Evolutionary conservation across 2,797 vertebrate genomes (phyloP), one percentile per base, ranked within the genome.

Genomic region (Dicrostonyx torquatus): DNA sequence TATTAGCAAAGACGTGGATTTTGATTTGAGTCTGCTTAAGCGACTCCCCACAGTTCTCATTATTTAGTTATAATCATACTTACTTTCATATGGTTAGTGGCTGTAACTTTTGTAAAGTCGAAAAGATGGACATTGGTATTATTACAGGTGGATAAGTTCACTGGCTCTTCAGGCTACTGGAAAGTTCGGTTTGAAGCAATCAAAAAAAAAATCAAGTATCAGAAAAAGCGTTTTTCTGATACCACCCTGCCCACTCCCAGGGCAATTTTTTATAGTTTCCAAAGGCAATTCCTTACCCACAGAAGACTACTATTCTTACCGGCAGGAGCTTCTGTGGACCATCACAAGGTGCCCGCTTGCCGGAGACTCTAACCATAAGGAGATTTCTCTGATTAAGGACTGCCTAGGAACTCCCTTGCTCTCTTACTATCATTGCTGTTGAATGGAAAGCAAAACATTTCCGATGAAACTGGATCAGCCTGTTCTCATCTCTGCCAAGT

Each of bases 381-480:
- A 75, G 45, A 12, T 24, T 75, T 90, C 88, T 82, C 87, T 95
- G 75, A 58, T 70, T 34, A 79, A 66, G 75, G 86, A 80, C 50
- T 72, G 78, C 58, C 20, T 73, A 3, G 34, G 50, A 43, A 73
- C 53, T 79, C 22, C 60, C 9, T 6, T 88, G 80, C 75, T 90
- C 80, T 76, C 43, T 94, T 91, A 40, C 72, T 58, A 89, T 95
- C 72, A 18, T 83, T 75, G 62, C 83, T 96, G 95, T 93, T 0
- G 6, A 95, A 95, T 93, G 80, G 87, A 80, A 95, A 84, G 73
- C 82, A 95, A 88, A 95, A 85, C 91, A 95, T 96, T 97, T 96
- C 90, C 64, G 24, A 90, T 89, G 87, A 92, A 96, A 96, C 97
- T 94, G 97, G 95, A 97, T 95, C 50, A 95, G 93, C 96, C 94